Conservation (phyloP, 2,113 vertebrate genomes). For the Eudyptes chrysolophus region DNA sequence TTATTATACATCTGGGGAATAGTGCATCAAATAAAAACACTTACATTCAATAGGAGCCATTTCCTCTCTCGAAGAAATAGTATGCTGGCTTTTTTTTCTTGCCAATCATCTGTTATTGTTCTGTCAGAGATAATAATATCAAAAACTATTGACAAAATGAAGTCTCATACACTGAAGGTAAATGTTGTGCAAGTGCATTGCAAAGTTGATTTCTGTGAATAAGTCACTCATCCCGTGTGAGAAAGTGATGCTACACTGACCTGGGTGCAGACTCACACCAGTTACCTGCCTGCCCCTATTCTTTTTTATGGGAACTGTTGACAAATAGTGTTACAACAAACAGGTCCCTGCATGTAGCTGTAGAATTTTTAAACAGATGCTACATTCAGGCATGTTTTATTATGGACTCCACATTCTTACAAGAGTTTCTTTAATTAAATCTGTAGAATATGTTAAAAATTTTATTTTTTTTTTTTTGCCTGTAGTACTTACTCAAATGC, state of each 20-base stretch:
- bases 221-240: not conserved
- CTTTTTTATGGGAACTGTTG: not conserved
- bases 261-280: not conserved
- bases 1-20: conserved; percentile 40
- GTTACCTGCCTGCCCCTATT: not conserved
- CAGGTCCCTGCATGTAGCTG: not conserved
- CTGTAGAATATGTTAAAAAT: not conserved
- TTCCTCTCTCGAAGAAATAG: not conserved
- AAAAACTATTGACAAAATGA: conserved; percentile 33
- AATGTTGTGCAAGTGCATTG: not conserved
- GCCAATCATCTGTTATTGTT: conserved; percentile 46
- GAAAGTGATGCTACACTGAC: not conserved
- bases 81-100: not conserved
- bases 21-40: conserved; percentile 37
- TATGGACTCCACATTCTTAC: not conserved
- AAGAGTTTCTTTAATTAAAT: not conserved
- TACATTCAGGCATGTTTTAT: not conserved
- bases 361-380: not conserved
- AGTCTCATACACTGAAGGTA: not conserved
- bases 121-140: conserved; percentile 34
- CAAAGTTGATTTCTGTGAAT: not conserved
- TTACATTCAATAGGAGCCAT: not conserved
- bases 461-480: not conserved
- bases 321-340: not conserved
- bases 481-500: not conserved